A percentile compares a stretch with the other conserved stretches of the same genome.
phyloP scores from a whole-genome alignment of 2,797 vertebrate genomes.

The Iguana delicatissima region DNA sequence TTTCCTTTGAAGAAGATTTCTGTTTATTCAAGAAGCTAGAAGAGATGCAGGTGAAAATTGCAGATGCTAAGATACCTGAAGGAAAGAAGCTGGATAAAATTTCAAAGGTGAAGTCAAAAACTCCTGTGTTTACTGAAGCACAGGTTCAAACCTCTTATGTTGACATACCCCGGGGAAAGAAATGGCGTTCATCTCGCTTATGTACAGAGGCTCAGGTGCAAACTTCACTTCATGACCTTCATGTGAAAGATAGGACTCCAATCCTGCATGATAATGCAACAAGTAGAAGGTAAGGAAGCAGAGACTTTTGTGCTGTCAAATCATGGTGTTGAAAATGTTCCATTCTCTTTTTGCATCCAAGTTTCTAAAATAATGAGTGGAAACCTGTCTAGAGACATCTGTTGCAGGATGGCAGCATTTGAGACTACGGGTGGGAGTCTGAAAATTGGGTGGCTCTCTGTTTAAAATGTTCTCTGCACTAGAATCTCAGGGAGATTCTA shows the following conservation, averaged over 20 bases:
- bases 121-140: constrained; percentile 31
- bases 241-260: constrained; percentile 14
- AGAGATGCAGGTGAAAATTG: not conserved
- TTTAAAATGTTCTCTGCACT: not conserved
- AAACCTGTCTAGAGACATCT: not conserved
- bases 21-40: constrained; percentile 3
- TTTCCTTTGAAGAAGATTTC: not conserved
- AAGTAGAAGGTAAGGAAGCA: constrained; percentile 21
- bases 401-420: not conserved
- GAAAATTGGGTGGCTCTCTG: too few relatives aligned
- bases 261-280: not conserved
- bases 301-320: not conserved
- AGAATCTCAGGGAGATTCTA: not conserved
- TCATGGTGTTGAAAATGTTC: not conserved
- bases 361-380: not conserved
- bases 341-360: not conserved
- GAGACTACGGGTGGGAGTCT: not conserved
- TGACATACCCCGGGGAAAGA: constrained; percentile 9
- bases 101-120: not conserved
- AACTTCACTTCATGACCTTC: constrained; percentile 14
- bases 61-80: not conserved
- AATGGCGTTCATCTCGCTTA: constrained; percentile 19
- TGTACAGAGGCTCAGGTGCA: constrained; percentile 28
- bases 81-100: not conserved
- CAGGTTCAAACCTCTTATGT: constrained; percentile 40